Evolutionary conservation across 2,113 vertebrate species (phyloP).

Genomic region (Spea bombifrons): DNA sequence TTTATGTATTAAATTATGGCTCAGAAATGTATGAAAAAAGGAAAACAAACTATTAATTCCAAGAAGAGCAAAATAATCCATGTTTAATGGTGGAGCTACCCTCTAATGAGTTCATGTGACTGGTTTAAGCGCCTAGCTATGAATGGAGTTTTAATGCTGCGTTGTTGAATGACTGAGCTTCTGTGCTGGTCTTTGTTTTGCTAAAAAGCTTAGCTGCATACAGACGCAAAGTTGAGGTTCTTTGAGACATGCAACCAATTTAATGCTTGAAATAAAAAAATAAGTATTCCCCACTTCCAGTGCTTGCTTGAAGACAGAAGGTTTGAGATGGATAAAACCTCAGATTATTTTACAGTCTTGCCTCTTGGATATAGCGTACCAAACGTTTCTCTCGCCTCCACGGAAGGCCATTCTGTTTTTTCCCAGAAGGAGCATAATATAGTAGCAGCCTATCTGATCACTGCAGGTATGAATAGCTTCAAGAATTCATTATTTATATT

Average conservation of each 20-base stretch:
- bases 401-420: conserved; percentile 69
- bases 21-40: not conserved
- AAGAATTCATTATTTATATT: too few relatives aligned
- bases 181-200: conserved; percentile 65
- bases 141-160: conserved; percentile 53
- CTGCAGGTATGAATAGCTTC: conserved; percentile 77
- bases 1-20: not conserved
- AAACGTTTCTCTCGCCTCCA: conserved; percentile 59
- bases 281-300: conserved; percentile 10
- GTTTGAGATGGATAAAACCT: conserved; percentile 46
- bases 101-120: conserved; percentile 55
- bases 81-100: not conserved
- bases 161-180: conserved; percentile 51
- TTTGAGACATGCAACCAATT: conserved; percentile 59
- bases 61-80: not conserved
- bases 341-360: conserved; percentile 44
- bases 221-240: conserved; percentile 57
- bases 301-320: conserved; percentile 17
- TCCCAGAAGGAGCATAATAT: conserved; percentile 87
- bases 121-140: conserved; percentile 58
- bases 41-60: not conserved
- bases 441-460: conserved; percentile 88
- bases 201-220: conserved; percentile 58
- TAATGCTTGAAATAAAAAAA: conserved; percentile 46
- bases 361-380: conserved; percentile 59